Conservation (phyloP, 1,140 invertebrate genomes). For the Dendroctonus valens region DNA sequence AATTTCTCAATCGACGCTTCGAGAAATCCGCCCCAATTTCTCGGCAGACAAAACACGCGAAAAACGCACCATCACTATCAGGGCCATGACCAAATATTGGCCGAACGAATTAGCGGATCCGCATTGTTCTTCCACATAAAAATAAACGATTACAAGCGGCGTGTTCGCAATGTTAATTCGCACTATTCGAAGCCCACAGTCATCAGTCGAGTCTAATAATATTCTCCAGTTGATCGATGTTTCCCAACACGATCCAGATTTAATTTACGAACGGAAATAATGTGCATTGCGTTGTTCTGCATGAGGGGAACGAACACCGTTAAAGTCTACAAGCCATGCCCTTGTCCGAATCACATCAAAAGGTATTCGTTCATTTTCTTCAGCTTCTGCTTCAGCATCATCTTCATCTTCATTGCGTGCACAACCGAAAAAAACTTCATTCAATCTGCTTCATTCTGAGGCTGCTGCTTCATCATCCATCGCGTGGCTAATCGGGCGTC, state of each 20-base stretch:
- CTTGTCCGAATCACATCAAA: slow-evolving; percentile 30
- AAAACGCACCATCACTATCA: too few relatives aligned
- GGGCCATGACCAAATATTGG: too few relatives aligned
- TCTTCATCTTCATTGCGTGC: too few relatives aligned
- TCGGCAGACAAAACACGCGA: too few relatives aligned
- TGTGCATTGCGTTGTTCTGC: slow-evolving; percentile 34
- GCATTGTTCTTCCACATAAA: slow-evolving; percentile 22
- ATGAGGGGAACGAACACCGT: slow-evolving; percentile 34
- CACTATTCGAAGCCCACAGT: slow-evolving; percentile 3
- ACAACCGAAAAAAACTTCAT: too few relatives aligned
- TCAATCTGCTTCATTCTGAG: too few relatives aligned
- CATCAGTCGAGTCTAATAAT: not conserved
- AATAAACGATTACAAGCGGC: slow-evolving; percentile 32
- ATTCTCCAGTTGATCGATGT: slow-evolving; percentile 1
- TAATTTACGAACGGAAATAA: slow-evolving; percentile 1
- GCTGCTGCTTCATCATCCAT: too few relatives aligned
- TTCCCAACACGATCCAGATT: not conserved
- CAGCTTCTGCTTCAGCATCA: not conserved
- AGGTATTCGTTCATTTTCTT: slow-evolving; percentile 13
- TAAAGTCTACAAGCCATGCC: slow-evolving; percentile 33
- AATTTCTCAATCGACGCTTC: too few relatives aligned
- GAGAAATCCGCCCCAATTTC: too few relatives aligned
- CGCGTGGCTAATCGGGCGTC: too few relatives aligned
- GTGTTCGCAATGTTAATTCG: slow-evolving; percentile 31
- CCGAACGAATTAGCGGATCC: too few relatives aligned